Evolutionary conservation across 2,888 invertebrate genomes (phyloP), one percentile per base, ranked within the genome.

Genomic region (Polydrusus cervinus): DNA sequence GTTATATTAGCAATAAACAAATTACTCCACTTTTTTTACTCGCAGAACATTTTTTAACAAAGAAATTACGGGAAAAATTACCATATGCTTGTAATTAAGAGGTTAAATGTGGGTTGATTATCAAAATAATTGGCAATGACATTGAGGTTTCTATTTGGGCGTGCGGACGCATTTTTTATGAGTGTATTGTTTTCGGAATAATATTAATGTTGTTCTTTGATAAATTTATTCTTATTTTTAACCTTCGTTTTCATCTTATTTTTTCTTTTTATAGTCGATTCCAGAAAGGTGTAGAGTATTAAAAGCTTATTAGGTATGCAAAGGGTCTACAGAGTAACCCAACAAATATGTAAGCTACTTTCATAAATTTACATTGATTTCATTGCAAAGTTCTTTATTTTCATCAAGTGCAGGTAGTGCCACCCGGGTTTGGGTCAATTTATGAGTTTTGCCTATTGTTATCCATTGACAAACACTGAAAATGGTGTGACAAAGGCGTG

Each of bases 41-140:
- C n/a, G 16, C 47, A 47, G 16, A 30, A 14, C 49, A 64, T 25
- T 25, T 25, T 53, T 49, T 45, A 25, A 47, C 64, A 64, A 64
- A 64, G 25, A 34, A 68, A 45, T 68, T 68, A n/a, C 11, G 5
- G n/a, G 5, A 30, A 43, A 55, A 11, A 69, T 69, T 69, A 30
- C 43, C 68, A 69, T 69, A 55, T 69, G 43, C 45, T 16, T 10
- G 49, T 40, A 49, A 67, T 69, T 30, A 65, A 14, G 38, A 67
- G 30, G 25, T 57, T n/a, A 60, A 18, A 9, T 45, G 57, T 69
- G 47, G 60, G 60, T 38, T 43, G 16, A 61, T 7, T 57, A 69
- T 43, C 10, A 60, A 49, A 43, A 55, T 49, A 43, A 55, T 49
- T 49, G 69, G 45, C 69, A 69, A 13, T 69, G 69, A 60, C 69